Evolutionary conservation across 2,888 invertebrate genomes (phyloP).

Genomic region (Dermolepida albohirtum): DNA sequence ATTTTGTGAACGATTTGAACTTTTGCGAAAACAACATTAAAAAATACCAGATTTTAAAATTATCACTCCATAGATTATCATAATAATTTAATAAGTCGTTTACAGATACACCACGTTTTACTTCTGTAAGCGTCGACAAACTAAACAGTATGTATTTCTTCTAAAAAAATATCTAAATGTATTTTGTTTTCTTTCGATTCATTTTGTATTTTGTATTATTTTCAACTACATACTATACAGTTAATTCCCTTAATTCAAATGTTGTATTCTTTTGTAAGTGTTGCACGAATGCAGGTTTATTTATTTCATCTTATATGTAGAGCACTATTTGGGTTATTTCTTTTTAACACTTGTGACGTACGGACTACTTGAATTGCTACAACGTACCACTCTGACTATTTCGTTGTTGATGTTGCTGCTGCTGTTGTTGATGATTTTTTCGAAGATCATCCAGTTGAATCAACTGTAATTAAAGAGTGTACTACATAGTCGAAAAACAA

Average conservation of each 20-base stretch:
- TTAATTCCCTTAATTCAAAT: constrained; percentile 21
- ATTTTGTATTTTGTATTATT: constrained; percentile 20
- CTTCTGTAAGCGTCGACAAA: constrained; percentile 17
- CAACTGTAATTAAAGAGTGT: constrained; percentile 64
- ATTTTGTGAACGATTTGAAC: too few relatives aligned
- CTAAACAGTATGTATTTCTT: constrained; percentile 19
- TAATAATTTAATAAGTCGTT: constrained; percentile 9
- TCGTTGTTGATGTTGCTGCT: constrained; percentile 47
- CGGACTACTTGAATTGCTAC: constrained; percentile 52
- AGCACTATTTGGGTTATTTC: constrained; percentile 41
- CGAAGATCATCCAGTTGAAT: constrained; percentile 78
- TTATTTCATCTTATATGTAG: constrained; percentile 38
- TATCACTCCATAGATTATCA: constrained; percentile 25
- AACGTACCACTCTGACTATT: constrained; percentile 59
- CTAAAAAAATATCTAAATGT: constrained; percentile 36
- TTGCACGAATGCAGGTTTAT: constrained; percentile 6
- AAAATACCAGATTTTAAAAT: too few relatives aligned
- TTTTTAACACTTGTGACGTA: constrained; percentile 27
- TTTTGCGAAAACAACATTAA: too few relatives aligned
- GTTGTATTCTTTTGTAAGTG: constrained; percentile 4
- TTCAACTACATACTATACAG: constrained; percentile 25
- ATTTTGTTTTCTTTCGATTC: constrained; percentile 8
- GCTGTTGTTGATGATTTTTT: constrained; percentile 52
- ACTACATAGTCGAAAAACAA: too few relatives aligned
- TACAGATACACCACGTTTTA: constrained; percentile 13